A percentile compares a stretch with the other conserved stretches of the same genome.
phyloP scores from a whole-genome alignment of 2,888 invertebrate species.

The Villa cingulata region DNA sequence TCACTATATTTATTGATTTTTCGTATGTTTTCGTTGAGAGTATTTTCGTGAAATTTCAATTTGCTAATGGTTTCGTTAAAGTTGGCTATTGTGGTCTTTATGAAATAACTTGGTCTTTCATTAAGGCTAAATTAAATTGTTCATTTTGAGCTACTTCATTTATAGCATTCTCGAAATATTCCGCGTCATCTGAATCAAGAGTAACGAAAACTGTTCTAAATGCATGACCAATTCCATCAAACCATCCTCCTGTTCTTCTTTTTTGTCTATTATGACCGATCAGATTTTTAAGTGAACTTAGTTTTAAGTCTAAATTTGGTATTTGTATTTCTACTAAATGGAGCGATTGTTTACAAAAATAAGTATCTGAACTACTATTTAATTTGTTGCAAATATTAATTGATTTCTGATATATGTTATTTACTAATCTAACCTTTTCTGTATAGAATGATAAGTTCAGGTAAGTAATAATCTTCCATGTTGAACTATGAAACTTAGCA shows the following conservation, averaged over 20 bases:
- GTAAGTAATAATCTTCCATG: slow-evolving; percentile 5
- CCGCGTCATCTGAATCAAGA: slow-evolving; percentile 10
- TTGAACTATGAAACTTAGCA: slow-evolving; percentile 6
- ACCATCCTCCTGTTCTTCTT: background rate
- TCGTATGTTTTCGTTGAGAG: slow-evolving; percentile 13
- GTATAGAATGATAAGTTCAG: slow-evolving; percentile 1
- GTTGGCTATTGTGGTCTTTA: slow-evolving; percentile 12
- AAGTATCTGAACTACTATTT: background rate
- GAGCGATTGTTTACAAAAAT: slow-evolving; percentile 3
- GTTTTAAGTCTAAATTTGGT: slow-evolving; percentile 1
- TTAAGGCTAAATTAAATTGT: slow-evolving; percentile 8
- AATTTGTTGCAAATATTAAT: background rate
- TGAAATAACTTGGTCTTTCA: slow-evolving; percentile 15
- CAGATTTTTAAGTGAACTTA: slow-evolving; percentile 1
- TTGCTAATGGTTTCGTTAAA: slow-evolving; percentile 13
- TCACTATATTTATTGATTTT: slow-evolving; percentile 9
- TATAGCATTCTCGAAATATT: slow-evolving; percentile 13
- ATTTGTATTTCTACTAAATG: slow-evolving; percentile 4
- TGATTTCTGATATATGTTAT: slow-evolving; percentile 1
- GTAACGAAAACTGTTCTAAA: slow-evolving; percentile 8
- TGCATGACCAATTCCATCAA: slow-evolving; percentile 3
- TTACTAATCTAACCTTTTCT: slow-evolving; percentile 2
- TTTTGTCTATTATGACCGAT: background rate
- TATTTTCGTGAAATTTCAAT: slow-evolving; percentile 12
- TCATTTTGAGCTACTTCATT: slow-evolving; percentile 11